Evolutionary conservation across 2,113 vertebrate species (phyloP).

Genomic region (Toxotes jaculatrix): DNA sequence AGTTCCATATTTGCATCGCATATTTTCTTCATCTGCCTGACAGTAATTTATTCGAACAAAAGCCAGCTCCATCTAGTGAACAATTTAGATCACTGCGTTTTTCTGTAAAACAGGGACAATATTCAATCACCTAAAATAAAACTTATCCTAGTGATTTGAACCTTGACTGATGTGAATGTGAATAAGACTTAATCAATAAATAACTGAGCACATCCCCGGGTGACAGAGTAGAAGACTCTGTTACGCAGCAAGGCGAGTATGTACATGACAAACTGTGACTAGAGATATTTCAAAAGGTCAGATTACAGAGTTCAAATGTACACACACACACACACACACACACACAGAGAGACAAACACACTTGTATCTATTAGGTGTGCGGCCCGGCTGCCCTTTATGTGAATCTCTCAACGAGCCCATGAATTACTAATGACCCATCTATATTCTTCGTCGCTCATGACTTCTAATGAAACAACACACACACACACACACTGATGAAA

Average conservation of each 20-base stretch:
- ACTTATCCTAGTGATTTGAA: neutral
- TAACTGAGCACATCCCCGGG: too few species aligned
- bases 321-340: conserved; percentile 22
- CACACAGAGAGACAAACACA: conserved; percentile 27
- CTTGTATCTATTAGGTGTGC: conserved; percentile 44
- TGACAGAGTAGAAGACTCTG: conserved; percentile 1
- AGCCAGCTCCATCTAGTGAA: conserved; percentile 2
- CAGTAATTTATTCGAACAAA: neutral
- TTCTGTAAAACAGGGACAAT: neutral
- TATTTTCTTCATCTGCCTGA: neutral
- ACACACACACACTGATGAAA: conserved; percentile 47
- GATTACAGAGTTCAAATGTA: conserved; percentile 24
- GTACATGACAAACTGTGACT: conserved; percentile 27
- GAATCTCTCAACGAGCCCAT: conserved; percentile 63
- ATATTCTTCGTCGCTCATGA: conserved; percentile 60
- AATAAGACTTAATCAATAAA: neutral
- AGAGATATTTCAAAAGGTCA: conserved; percentile 35
- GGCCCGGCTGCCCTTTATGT: conserved; percentile 63
- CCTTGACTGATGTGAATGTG: neutral
- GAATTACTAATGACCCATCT: conserved; percentile 75
- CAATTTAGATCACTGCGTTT: neutral
- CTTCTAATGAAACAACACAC: conserved; percentile 63
- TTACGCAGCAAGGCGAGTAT: neutral
- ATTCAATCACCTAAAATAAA: neutral
- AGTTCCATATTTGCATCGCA: neutral